Percentiles rank a stretch among this genome's conserved stretches.
Evolutionary conservation across 1,140 invertebrate genomes (phyloP).

Genomic region (Apis dorsata): DNA sequence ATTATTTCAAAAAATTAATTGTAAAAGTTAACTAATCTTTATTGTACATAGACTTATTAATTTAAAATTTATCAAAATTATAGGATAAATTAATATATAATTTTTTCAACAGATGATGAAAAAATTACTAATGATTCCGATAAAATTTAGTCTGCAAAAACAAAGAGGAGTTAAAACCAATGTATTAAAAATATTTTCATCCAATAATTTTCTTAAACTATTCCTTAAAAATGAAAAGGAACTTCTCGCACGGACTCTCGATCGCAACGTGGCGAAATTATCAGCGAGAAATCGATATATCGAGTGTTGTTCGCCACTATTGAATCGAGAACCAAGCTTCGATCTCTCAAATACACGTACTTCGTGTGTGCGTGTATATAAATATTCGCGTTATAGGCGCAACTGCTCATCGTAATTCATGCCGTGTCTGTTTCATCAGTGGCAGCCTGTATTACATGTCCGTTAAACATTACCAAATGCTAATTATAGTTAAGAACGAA

Average conservation of each 20-base stretch:
- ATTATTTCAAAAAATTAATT: too few relatives aligned
- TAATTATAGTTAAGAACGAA: constrained; percentile 16
- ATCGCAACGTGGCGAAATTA: constrained; percentile 14
- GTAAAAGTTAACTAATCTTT: too few relatives aligned
- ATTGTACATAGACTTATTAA: too few relatives aligned
- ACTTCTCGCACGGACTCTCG: background rate
- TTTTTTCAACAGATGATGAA: too few relatives aligned
- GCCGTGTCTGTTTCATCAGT: background rate
- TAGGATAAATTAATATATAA: too few relatives aligned
- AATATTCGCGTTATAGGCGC: background rate
- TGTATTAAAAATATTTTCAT: too few relatives aligned
- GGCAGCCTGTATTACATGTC: too few relatives aligned
- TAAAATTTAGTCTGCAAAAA: too few relatives aligned
- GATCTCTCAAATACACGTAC: background rate
- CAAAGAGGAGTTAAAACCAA: too few relatives aligned
- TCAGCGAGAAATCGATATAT: constrained; percentile 1
- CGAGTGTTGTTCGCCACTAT: background rate
- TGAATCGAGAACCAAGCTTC: constrained; percentile 32
- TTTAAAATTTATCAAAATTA: too few relatives aligned
- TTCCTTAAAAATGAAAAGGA: background rate
- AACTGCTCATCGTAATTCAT: background rate
- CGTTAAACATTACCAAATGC: background rate
- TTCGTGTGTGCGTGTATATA: background rate
- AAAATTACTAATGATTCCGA: too few relatives aligned
- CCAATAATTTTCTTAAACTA: too few relatives aligned